A percentile compares a stretch with the other conserved stretches of the same genome.
Conservation (phyloP, 2,113 vertebrate genomes). For the Lagopus muta region DNA sequence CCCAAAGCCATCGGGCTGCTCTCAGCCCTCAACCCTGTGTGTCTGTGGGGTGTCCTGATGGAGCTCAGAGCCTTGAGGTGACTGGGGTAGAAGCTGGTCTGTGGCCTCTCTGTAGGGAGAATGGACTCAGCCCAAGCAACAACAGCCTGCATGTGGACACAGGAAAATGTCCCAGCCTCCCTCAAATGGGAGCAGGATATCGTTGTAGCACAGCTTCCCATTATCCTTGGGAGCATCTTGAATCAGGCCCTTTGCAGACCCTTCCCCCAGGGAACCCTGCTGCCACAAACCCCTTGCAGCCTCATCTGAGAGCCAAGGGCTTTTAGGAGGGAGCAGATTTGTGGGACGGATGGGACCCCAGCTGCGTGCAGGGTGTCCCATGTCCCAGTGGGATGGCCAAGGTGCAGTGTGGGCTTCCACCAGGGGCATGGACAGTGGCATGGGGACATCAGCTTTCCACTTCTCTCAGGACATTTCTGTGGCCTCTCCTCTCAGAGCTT, state of each 20-base stretch:
- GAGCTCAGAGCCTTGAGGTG: neutral
- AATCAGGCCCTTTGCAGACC: neutral
- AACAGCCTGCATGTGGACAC: neutral
- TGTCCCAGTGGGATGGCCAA: fast-evolving
- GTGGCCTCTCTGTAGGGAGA: neutral
- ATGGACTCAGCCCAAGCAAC: neutral
- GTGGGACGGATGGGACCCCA: neutral
- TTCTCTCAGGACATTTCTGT: neutral
- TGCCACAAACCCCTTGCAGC: neutral
- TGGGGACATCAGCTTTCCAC: neutral
- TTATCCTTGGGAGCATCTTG: neutral
- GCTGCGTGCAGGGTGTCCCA: neutral
- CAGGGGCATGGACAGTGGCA: fast-evolving
- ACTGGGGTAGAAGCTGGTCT: no score
- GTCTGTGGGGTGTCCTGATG: neutral
- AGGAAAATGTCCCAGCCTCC: neutral
- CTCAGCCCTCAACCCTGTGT: neutral
- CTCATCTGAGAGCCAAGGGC: fast-evolving
- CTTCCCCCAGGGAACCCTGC: neutral
- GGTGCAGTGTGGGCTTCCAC: fast-evolving
- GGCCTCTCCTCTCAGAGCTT: slow-evolving; percentile 10
- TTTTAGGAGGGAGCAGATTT: neutral
- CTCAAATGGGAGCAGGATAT: neutral
- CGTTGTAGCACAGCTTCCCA: neutral
- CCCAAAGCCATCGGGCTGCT: neutral